A percentile compares a stretch with the other conserved stretches of the same genome.
These are phyloP conservation scores for Dolichomitus sp. DNA, from an alignment of 2,888 invertebrate species.

Conservation along the genomic window DNA sequence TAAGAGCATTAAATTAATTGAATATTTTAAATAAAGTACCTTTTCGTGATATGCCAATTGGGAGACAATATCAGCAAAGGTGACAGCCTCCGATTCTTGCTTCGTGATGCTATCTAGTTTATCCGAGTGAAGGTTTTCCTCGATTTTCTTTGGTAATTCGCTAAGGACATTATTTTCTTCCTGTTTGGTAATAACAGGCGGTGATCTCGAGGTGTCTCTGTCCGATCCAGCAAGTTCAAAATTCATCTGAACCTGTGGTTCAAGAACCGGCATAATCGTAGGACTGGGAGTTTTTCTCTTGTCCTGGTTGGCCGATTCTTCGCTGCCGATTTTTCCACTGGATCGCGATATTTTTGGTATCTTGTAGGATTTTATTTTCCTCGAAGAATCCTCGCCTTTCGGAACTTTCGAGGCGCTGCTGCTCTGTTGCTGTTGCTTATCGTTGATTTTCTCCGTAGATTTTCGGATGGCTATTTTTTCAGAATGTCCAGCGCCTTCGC, in stretches of 20 bases:
- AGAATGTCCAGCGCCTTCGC: background rate
- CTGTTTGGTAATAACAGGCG: conserved; percentile 82
- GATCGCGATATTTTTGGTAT: conserved; percentile 67
- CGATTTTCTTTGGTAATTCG: conserved; percentile 63
- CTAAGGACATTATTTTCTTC: conserved; percentile 65
- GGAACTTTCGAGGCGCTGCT: background rate
- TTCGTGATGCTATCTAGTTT: conserved; percentile 55
- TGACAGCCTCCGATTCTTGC: conserved; percentile 69
- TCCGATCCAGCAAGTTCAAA: conserved; percentile 73
- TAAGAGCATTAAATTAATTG: too few species aligned
- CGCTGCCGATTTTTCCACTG: conserved; percentile 27
- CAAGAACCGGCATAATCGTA: conserved; percentile 80
- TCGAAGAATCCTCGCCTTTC: conserved; percentile 35
- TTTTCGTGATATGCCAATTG: conserved; percentile 84
- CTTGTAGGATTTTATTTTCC: conserved; percentile 69
- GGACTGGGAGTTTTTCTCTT: conserved; percentile 63
- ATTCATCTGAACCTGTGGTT: conserved; percentile 76
- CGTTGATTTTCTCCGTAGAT: conserved; percentile 16
- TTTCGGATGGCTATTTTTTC: conserved; percentile 14
- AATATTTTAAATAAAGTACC: conserved; percentile 70
- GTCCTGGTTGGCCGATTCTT: conserved; percentile 13
- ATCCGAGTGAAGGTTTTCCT: conserved; percentile 55
- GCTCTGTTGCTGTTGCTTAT: background rate
- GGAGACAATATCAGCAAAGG: conserved; percentile 81
- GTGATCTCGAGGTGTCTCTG: conserved; percentile 81